Evolutionary conservation across 2,113 vertebrate genomes (phyloP).

Genomic region (Tauraco erythrolophus): DNA sequence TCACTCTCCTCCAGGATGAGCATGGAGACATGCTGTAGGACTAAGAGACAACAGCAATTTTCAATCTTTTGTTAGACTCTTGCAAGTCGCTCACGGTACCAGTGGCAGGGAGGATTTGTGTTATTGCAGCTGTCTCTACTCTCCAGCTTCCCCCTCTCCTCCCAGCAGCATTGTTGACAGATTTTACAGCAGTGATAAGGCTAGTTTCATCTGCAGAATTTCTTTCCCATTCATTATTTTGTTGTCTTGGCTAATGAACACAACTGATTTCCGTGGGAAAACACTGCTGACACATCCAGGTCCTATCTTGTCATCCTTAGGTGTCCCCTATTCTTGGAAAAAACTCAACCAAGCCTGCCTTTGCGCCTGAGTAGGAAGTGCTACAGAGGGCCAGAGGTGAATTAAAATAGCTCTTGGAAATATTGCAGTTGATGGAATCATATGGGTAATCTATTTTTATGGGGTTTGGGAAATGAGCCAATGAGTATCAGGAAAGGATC

Average conservation of each 20-base stretch:
- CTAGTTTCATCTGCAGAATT: not conserved
- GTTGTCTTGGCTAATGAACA: constrained; percentile 47
- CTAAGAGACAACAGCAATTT: not conserved
- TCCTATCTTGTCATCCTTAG: not conserved
- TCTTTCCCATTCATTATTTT: constrained; percentile 49
- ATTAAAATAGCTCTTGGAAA: not conserved
- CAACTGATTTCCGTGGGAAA: constrained; percentile 16
- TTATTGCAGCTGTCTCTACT: not conserved
- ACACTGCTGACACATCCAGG: not conserved
- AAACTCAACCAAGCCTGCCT: not conserved
- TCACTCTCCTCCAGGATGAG: not conserved
- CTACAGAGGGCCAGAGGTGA: not conserved
- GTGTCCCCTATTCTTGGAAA: not conserved
- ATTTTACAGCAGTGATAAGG: constrained; percentile 35
- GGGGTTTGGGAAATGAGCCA: not conserved
- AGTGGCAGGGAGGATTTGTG: not conserved
- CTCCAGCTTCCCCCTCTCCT: constrained; percentile 25
- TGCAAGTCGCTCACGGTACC: not conserved
- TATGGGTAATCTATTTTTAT: not conserved
- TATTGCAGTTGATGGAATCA: not conserved
- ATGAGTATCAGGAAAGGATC: not conserved
- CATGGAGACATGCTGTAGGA: not conserved
- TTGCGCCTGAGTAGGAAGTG: not conserved
- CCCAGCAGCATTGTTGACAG: constrained; percentile 26
- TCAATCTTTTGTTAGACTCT: not conserved